Evolutionary conservation across 1,140 invertebrate species (phyloP).

Genomic region (Bathynomus jamesi): DNA sequence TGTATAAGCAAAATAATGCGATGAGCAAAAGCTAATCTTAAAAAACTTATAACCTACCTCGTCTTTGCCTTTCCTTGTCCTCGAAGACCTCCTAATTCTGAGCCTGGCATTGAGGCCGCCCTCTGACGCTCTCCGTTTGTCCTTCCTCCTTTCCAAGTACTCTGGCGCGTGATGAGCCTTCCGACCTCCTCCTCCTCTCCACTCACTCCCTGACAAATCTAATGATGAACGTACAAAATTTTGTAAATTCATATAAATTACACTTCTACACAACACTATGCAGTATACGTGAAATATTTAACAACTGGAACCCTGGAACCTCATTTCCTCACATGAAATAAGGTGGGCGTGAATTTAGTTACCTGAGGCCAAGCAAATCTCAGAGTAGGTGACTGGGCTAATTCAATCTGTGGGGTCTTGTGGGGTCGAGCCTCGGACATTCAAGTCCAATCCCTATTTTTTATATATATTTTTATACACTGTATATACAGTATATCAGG

Average conservation of each 20-base stretch:
- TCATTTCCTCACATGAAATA: too few species aligned
- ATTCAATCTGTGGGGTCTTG: too few species aligned
- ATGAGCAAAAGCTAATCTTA: too few species aligned
- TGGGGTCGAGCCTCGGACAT: too few species aligned
- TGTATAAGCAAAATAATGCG: too few species aligned
- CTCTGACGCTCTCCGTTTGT: conserved; percentile 60
- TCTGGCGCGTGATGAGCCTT: conserved; percentile 67
- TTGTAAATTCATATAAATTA: background rate
- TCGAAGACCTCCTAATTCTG: conserved; percentile 50
- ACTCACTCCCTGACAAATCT: conserved; percentile 38
- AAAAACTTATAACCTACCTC: too few species aligned
- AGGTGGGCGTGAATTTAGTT: too few species aligned
- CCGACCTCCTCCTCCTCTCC: conserved; percentile 13
- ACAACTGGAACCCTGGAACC: background rate
- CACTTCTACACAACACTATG: background rate
- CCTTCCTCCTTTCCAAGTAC: conserved; percentile 72
- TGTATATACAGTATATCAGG: too few species aligned
- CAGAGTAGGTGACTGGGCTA: too few species aligned
- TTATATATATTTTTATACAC: too few species aligned
- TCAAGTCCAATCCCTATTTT: too few species aligned
- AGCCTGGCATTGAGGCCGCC: conserved; percentile 53
- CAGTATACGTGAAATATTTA: background rate
- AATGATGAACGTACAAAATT: background rate
- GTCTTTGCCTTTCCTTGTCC: conserved; percentile 41
- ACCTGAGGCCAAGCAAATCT: too few species aligned